Evolutionary conservation across 2,888 invertebrate genomes (phyloP).

Genomic region (Trichogramma evanescens): DNA sequence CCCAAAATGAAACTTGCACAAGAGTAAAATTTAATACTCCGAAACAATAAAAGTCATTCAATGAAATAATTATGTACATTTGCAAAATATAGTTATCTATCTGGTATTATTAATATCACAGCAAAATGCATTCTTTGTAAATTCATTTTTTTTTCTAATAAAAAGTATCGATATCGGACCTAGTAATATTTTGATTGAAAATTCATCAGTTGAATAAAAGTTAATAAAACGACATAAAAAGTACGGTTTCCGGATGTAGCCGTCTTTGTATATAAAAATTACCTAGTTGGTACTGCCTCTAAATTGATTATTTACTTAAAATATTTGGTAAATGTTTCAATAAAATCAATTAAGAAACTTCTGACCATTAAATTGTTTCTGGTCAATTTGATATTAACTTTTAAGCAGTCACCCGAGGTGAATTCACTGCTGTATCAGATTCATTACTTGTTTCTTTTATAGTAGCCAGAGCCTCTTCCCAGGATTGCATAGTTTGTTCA

Average conservation of each 20-base stretch:
- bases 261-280: constrained; percentile 3
- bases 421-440: constrained; percentile 30
- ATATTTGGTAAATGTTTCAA: constrained; percentile 14
- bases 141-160: constrained; percentile 2
- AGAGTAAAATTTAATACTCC: constrained; percentile 13
- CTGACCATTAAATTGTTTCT: constrained; percentile 1
- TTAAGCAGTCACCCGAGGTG: constrained; percentile 33
- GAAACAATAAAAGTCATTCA: constrained; percentile 16
- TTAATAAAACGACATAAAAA: constrained; percentile 10
- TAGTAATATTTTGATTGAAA: constrained; percentile 13
- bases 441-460: constrained; percentile 36
- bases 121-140: constrained; percentile 11
- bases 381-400: constrained; percentile 2
- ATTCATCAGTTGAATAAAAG: constrained; percentile 11
- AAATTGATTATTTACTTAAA: constrained; percentile 2
- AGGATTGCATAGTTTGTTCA: constrained; percentile 54
- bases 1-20: constrained; percentile 16
- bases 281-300: constrained; percentile 3
- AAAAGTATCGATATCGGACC: constrained; percentile 7
- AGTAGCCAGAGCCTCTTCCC: constrained; percentile 50
- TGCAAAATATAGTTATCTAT: constrained; percentile 15
- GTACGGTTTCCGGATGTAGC: constrained; percentile 7
- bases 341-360: constrained; percentile 13
- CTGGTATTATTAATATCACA: constrained; percentile 21
- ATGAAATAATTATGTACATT: constrained; percentile 9